Conservation (phyloP, 2,797 vertebrate genomes). For the Odontamblyopus rebecca region DNA sequence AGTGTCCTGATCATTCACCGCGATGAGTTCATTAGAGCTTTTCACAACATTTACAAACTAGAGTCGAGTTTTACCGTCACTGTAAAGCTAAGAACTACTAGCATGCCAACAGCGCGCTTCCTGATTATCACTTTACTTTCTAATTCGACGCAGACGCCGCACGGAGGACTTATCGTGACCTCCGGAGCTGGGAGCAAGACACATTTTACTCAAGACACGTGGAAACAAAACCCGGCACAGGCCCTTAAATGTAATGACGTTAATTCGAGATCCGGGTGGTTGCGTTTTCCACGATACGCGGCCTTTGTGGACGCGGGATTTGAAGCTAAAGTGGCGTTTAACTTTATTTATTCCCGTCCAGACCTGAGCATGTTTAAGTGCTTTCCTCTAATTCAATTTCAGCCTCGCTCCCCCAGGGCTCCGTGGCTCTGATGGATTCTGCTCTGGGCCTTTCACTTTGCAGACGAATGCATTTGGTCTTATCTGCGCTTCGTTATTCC, state of each 20-base stretch:
- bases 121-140: too few species aligned
- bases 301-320: background rate
- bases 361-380: conserved; percentile 17
- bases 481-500: conserved; percentile 28
- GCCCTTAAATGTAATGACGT: background rate
- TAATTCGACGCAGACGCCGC: too few species aligned
- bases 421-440: conserved; percentile 38
- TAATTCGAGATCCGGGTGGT: background rate
- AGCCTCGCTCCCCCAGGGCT: background rate
- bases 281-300: background rate
- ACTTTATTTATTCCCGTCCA: conserved; percentile 23
- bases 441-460: conserved; percentile 57
- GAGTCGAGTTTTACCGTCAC: too few species aligned
- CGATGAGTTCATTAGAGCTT: too few species aligned
- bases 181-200: too few species aligned
- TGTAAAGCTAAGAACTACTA: too few species aligned
- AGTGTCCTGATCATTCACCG: too few species aligned
- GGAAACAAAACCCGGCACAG: too few species aligned
- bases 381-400: conserved; percentile 48
- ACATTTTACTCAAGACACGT: too few species aligned
- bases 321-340: conserved; percentile 12
- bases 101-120: too few species aligned
- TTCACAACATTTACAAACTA: too few species aligned
- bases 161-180: too few species aligned
- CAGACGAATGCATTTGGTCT: conserved; percentile 54